Base-by-base conservation (phyloP, 2,797 vertebrate genomes). In the Miichthys miiuy region DNA sequence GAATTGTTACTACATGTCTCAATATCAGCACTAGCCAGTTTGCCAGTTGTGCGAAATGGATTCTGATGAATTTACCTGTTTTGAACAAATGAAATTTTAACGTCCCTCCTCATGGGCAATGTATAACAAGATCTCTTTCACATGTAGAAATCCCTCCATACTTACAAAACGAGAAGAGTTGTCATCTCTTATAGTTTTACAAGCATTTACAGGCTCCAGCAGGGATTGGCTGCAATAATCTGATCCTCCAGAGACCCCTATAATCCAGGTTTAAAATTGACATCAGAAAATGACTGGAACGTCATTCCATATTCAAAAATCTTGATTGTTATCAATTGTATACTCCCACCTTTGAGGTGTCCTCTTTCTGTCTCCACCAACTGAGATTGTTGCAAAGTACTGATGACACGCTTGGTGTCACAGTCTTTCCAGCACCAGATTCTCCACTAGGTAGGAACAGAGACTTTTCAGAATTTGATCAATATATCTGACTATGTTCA, bases 161-260 rank as follows among this genome's bases (percentile, higher is more conserved):
- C 93, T 94, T 88, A 95, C 97, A 51, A 97, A 97, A 76, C 97
- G 96, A 20, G 97, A 97, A 16, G 97, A 97, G 93, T 97, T 97
- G 94, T 97, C 97, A 10, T 97, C 97, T 97, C 91, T 97, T 89
- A 97, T 95, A 0, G 97, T 97, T 93, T 97, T 97, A 34, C 34
- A n/a, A n/a, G n/a, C 34, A 34, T 34, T n/a, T n/a, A n/a, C n/a
- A 34, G 91, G 97, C 96, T 97, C 96, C 91, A 97, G 92, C 71
- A 97, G 82, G 2, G 96, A 86, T 97, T 97, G 75, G 93, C 94
- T 1, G 94, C 94, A 89, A 94, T 95, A 87, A 95, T 93, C 93
- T 96, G 95, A 92, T 96, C 93, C 76, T 96, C 95, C 87, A 96
- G 94, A 5, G 96, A 97, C 7, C 96, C 97, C 97, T 96, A 21